phyloP scores from a whole-genome alignment of 2,113 vertebrate species.

The Coracopsis vasa region DNA sequence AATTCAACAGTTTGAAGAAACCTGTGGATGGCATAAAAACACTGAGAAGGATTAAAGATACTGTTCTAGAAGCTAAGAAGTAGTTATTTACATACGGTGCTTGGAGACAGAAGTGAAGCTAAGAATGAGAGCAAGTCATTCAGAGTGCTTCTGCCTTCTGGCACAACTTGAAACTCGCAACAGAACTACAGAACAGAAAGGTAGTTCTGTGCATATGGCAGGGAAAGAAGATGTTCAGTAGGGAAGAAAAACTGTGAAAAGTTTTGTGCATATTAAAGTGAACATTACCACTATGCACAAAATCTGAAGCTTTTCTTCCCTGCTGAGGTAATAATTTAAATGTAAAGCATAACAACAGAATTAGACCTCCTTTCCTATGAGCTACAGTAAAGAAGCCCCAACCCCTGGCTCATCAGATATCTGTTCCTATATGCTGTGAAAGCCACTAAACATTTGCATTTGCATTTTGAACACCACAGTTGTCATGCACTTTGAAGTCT shows the following conservation, averaged over 20 bases:
- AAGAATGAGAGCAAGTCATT: neutral
- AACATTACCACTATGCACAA: neutral
- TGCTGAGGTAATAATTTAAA: neutral
- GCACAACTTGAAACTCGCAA: neutral
- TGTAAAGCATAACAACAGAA: neutral
- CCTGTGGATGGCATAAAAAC: conserved; percentile 44
- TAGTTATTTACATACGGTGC: neutral
- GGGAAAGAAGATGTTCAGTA: neutral
- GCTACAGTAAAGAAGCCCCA: neutral
- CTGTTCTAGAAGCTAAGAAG: neutral
- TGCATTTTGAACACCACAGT: neutral
- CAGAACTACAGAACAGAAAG: neutral
- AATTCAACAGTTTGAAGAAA: neutral
- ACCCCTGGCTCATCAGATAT: neutral
- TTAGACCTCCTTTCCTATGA: neutral
- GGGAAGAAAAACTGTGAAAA: neutral
- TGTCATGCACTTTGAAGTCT: neutral
- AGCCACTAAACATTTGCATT: neutral
- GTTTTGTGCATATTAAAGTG: neutral
- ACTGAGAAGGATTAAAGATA: neutral
- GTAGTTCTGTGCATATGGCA: neutral
- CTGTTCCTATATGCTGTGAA: neutral
- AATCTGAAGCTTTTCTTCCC: neutral
- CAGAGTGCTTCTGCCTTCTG: neutral
- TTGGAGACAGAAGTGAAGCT: neutral